Evolutionary conservation across 2,797 vertebrate species (phyloP), one percentile per base, ranked within the genome.

Genomic region (Pseudochirops corinnae): DNA sequence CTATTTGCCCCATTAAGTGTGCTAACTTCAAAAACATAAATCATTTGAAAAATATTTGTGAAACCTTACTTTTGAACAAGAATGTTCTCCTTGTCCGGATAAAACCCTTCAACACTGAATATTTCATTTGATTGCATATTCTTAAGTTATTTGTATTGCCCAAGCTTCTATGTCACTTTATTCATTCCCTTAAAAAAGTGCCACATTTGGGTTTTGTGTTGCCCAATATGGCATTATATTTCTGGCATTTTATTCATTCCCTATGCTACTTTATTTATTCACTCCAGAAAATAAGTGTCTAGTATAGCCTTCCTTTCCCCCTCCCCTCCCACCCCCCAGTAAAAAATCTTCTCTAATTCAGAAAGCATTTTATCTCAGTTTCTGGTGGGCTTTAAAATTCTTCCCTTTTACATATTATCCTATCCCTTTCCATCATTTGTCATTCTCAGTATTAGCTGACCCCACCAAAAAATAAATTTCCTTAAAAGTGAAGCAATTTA

Each of bases 301-400:
- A 28, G 67, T 90, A 67, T 33, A 33, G 33, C 3, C 31, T 62
- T 62, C 31, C 62, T 16, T 39, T 5, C 12, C 50, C 53, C 39
- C 46, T 33, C 74, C 10, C 24, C 87, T n/a, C 21, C 2, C 11
- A 28, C 62, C 1, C 33, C 29, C 52, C 29, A 39, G 29, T 60
- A 16, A 56, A 58, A 94, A 96, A 21, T 55, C 62, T 62, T 87
- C 62, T 74, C 4, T 33, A 67, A 90, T 91, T 90, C 87, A 97
- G 95, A 96, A 62, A 95, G 57, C 93, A 56, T 82, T 0, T 39
- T 67, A 58, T 33, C 46, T 90, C 53, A 56, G 55, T 82, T 93
- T 92, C 55, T 92, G 50, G 28, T 93, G 96, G 94, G 92, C 92
- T 95, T 97, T 39, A 29, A 95, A 98, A 97, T 93, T 16, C 21